Conservation (phyloP, 2,797 vertebrate species). For the Antrozous pallidus region DNA sequence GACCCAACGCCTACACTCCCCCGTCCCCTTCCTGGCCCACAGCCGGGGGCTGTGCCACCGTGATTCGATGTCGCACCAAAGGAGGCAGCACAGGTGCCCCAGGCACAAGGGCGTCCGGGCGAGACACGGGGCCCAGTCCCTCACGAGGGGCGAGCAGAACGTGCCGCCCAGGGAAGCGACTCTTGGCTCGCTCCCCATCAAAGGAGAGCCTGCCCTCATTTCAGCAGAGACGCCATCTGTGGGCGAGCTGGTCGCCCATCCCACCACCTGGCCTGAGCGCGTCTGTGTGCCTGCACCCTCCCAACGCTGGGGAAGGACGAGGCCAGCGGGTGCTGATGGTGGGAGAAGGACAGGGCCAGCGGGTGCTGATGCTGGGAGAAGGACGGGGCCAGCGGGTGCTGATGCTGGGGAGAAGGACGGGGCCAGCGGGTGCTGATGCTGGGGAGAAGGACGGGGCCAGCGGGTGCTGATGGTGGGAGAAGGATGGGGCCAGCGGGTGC, state of each 20-base stretch:
- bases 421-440: too few species aligned
- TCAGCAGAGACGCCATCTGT: not conserved
- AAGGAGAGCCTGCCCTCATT: not conserved
- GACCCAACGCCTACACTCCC: not conserved
- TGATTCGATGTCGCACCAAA: not conserved
- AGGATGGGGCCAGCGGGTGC: too few species aligned
- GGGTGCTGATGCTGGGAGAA: not conserved
- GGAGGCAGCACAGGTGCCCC: not conserved
- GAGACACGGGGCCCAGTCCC: not conserved
- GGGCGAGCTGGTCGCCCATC: not conserved
- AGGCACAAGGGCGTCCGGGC: slow-evolving; percentile 6
- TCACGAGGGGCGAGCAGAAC: slow-evolving; percentile 43
- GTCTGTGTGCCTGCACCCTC: slow-evolving; percentile 44
- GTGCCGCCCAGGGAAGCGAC: not conserved
- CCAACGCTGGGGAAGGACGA: not conserved
- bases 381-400: too few species aligned
- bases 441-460: too few species aligned
- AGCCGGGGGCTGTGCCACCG: not conserved
- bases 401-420: too few species aligned
- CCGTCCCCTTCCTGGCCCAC: slow-evolving; percentile 22
- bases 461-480: too few species aligned
- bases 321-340: slow-evolving; percentile 2
- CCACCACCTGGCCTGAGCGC: slow-evolving; percentile 27
- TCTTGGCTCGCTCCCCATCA: not conserved
- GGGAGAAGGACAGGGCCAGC: not conserved